Conservation (phyloP, 1,140 invertebrate genomes). For the Conopomorpha cramerella region DNA sequence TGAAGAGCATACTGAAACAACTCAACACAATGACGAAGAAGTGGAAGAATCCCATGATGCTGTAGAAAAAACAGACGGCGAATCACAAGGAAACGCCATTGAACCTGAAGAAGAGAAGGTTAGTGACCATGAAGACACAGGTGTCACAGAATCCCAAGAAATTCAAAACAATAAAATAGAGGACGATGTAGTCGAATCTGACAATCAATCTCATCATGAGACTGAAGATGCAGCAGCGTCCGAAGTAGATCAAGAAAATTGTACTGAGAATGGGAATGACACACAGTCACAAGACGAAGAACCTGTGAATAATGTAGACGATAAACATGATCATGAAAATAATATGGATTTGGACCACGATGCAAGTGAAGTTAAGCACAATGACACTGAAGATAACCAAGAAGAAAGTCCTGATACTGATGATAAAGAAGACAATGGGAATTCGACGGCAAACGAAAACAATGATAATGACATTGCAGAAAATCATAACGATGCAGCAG, state of each 20-base stretch:
- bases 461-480: background rate
- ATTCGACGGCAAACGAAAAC: too few species aligned
- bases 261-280: slow-evolving; percentile 12
- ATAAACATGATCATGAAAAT: slow-evolving; percentile 11
- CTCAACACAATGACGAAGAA: slow-evolving; percentile 4
- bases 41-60: slow-evolving; percentile 8
- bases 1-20: slow-evolving; percentile 10
- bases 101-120: slow-evolving; percentile 11
- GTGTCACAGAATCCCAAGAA: too few species aligned
- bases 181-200: slow-evolving; percentile 6
- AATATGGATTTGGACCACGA: slow-evolving; percentile 7
- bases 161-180: slow-evolving; percentile 5
- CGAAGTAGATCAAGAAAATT: slow-evolving; percentile 8
- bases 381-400: slow-evolving; percentile 6
- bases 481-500: slow-evolving; percentile 11
- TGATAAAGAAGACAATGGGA: background rate
- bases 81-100: too few species aligned
- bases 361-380: slow-evolving; percentile 11
- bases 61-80: too few species aligned
- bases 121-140: slow-evolving; percentile 3
- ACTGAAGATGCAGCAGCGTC: slow-evolving; percentile 8
- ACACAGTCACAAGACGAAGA: slow-evolving; percentile 4
- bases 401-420: slow-evolving; percentile 9
- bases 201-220: slow-evolving; percentile 7
- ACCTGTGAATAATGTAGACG: slow-evolving; percentile 6